These are phyloP conservation scores for Yponomeuta plumbellus DNA, from an alignment of 2,888 invertebrate species.

Conservation along the genomic window DNA sequence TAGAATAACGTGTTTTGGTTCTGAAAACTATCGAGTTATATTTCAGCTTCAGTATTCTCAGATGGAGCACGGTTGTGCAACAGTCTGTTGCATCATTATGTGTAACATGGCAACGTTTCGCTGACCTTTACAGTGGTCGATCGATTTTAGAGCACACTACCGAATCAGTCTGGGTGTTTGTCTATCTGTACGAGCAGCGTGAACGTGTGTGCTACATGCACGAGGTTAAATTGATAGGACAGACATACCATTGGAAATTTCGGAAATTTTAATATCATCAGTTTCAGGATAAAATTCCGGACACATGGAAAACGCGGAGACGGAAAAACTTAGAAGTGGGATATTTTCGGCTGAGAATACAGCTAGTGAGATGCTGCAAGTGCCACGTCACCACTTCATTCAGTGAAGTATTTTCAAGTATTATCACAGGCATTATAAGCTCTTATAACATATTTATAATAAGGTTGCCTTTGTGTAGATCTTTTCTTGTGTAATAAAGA, in stretches of 20 bases:
- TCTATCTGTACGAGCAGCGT: not conserved
- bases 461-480: no score
- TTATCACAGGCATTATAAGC: no score
- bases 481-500: no score
- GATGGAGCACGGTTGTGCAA: constrained; percentile 51
- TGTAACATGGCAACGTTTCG: constrained; percentile 40
- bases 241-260: no score
- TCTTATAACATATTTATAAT: no score
- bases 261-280: no score
- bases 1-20: not conserved
- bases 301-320: not conserved
- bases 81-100: constrained; percentile 57
- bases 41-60: not conserved
- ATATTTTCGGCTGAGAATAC: no score
- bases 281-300: not conserved
- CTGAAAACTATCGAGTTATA: not conserved
- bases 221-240: not conserved
- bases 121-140: constrained; percentile 60
- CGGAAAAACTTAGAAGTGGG: no score
- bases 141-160: constrained; percentile 44
- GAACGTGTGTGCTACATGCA: not conserved
- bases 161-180: not conserved
- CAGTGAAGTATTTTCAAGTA: no score
- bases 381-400: no score
- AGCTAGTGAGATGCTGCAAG: no score